Percentiles rank a stretch among this genome's conserved stretches.
Evolutionary conservation across 2,113 vertebrate species (phyloP).

Genomic region (Phalacrocorax carbo): DNA sequence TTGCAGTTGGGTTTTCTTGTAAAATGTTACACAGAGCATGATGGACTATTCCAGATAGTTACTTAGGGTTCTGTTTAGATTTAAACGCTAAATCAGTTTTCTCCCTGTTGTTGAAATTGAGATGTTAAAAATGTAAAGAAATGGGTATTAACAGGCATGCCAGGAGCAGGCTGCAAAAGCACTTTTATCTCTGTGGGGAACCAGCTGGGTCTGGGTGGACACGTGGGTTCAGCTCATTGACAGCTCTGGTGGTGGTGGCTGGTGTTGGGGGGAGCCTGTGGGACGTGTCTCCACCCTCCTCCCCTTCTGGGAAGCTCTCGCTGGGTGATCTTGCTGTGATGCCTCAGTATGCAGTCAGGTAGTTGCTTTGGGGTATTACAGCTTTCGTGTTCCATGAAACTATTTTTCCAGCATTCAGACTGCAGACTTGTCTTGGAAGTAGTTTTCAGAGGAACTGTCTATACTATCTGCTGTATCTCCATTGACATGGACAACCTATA

Average conservation of each 20-base stretch:
- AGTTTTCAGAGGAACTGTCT: no score
- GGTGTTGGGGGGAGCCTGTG: background rate
- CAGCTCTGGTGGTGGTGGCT: background rate
- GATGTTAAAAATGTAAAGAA: background rate
- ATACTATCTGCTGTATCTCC: background rate
- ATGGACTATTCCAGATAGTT: background rate
- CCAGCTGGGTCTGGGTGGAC: fast-evolving
- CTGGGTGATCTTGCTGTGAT: background rate
- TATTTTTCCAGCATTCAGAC: background rate
- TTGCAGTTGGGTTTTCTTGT: background rate
- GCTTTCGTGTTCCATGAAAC: background rate
- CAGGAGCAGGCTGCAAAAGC: background rate
- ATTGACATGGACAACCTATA: background rate
- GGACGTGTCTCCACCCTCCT: background rate
- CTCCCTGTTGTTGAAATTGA: background rate
- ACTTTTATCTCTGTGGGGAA: background rate
- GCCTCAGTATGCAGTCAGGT: background rate
- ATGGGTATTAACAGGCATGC: background rate
- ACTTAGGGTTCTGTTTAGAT: background rate
- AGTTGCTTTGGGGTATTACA: background rate
- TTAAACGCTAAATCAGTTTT: background rate
- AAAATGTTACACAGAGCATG: background rate
- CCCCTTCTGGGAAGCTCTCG: background rate
- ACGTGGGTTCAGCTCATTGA: fast-evolving
- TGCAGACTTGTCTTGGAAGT: background rate